Conservation (phyloP, 2,113 vertebrate species). For the Marmota monax region DNA sequence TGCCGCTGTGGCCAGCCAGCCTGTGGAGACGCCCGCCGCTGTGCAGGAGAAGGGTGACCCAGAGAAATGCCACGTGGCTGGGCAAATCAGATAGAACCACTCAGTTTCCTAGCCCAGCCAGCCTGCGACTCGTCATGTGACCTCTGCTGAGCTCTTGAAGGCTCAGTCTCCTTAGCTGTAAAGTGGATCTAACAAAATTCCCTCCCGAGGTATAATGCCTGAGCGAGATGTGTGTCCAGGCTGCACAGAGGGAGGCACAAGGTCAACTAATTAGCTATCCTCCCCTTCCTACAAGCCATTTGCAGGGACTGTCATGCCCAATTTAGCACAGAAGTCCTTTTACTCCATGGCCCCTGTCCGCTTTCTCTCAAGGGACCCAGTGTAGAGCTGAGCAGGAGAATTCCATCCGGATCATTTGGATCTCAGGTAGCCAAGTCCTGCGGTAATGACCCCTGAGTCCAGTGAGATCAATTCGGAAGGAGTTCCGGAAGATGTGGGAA, state of each 20-base stretch:
- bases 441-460: background rate
- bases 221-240: background rate
- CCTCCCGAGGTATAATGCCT: no score
- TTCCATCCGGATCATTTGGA: background rate
- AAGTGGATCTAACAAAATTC: background rate
- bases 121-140: background rate
- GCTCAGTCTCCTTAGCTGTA: slow-evolving; percentile 23
- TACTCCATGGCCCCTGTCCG: background rate
- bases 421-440: background rate
- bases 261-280: rapidly evolving
- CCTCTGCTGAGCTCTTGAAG: background rate
- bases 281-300: no score
- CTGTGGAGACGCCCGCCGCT: background rate
- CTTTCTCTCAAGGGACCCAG: background rate
- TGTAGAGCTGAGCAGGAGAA: background rate
- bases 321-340: rapidly evolving
- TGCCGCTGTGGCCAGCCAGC: background rate
- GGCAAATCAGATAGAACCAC: background rate
- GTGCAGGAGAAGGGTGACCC: background rate
- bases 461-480: background rate
- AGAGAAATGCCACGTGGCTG: background rate
- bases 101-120: background rate
- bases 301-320: background rate
- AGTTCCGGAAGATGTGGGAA: background rate
- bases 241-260: rapidly evolving